These are phyloP conservation scores for Muscicapa adusta DNA, from an alignment of 2,113 vertebrate genomes.

Conservation along the genomic window DNA sequence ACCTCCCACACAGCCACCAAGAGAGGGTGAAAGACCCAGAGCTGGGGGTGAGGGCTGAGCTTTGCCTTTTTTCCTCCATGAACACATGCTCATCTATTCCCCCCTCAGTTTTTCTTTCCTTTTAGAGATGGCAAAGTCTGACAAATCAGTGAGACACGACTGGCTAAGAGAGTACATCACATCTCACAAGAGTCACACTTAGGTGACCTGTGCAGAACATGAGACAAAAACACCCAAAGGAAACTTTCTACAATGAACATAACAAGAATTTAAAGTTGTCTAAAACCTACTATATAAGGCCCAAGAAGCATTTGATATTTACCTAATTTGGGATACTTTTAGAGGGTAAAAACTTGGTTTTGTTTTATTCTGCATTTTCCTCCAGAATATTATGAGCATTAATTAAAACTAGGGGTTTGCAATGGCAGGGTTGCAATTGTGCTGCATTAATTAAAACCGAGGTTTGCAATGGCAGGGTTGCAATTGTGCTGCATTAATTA, in stretches of 20 bases:
- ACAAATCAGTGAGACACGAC: not conserved
- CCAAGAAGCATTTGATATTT: not conserved
- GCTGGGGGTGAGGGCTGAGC: not conserved
- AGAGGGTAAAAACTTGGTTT: not conserved
- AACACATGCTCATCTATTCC: not conserved
- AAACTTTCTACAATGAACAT: not conserved
- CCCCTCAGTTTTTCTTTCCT: not conserved
- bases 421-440: not conserved
- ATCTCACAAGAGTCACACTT: not conserved
- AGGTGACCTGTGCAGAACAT: not conserved
- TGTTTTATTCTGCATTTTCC: not conserved
- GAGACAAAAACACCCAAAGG: not conserved
- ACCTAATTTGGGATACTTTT: not conserved
- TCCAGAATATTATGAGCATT: not conserved
- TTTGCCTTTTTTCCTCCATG: not conserved
- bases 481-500: not conserved
- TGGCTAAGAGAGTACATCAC: not conserved
- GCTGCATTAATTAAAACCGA: not conserved
- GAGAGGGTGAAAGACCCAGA: not conserved
- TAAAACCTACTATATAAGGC: not conserved
- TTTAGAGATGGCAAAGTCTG: not conserved
- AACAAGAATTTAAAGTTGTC: not conserved
- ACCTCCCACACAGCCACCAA: not conserved
- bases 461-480: not conserved
- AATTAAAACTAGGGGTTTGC: not conserved